Conservation (phyloP, 64 coral and sea anemone genomes). For the Porites australiensis region DNA sequence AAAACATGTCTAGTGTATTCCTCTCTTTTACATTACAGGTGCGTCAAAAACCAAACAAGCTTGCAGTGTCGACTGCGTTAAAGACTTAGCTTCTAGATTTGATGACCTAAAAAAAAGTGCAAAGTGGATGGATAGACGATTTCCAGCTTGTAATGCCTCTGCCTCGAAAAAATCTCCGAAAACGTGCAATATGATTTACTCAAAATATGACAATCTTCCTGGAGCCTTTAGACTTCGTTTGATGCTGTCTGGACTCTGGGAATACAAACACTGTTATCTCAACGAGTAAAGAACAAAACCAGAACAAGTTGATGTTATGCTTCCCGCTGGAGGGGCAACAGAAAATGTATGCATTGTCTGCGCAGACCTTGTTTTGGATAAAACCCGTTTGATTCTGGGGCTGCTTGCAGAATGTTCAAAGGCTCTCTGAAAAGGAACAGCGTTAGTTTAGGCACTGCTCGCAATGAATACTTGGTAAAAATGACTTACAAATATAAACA, state of each 20-base stretch:
- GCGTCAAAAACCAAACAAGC: neutral
- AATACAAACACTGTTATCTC: slow-evolving; percentile 12
- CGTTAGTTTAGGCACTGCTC: neutral
- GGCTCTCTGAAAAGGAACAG: neutral
- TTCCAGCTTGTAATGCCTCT: neutral
- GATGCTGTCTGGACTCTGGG: neutral
- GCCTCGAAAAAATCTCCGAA: neutral
- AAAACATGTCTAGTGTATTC: neutral
- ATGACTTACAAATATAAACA: slow-evolving; percentile 29
- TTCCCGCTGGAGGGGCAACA: neutral
- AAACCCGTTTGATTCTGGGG: slow-evolving; percentile 14
- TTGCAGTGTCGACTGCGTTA: neutral
- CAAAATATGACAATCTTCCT: slow-evolving; percentile 1
- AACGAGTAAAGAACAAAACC: neutral
- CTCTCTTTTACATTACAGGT: neutral
- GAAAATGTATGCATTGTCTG: neutral
- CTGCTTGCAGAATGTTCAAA: slow-evolving; percentile 40
- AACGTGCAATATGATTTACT: neutral
- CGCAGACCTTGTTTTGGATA: slow-evolving; percentile 1
- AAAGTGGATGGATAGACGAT: neutral
- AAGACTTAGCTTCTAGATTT: neutral
- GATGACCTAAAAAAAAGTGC: neutral
- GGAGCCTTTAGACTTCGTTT: slow-evolving; percentile 1
- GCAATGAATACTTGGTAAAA: slow-evolving; percentile 24
- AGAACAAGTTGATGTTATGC: neutral